These are phyloP conservation scores for Pardosa pseudoannulata DNA, from an alignment of 2,888 invertebrate species.

Conservation along the genomic window DNA sequence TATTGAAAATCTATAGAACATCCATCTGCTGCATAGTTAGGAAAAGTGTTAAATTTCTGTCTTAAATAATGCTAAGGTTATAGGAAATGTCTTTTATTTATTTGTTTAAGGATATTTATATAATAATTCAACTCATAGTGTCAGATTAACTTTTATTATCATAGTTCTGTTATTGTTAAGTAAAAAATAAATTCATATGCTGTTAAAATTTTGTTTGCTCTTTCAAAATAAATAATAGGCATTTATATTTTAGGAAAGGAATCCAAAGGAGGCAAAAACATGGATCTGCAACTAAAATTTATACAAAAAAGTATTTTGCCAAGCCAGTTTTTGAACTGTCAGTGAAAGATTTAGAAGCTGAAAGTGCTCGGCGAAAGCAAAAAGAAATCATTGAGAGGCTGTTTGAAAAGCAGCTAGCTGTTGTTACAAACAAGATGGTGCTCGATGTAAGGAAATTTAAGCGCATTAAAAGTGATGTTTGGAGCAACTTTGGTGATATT, in stretches of 20 bases:
- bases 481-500: slow-evolving; percentile 69
- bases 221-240: too few relatives aligned
- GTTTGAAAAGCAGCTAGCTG: slow-evolving; percentile 60
- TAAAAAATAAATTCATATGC: too few relatives aligned
- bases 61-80: too few relatives aligned
- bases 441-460: slow-evolving; percentile 70
- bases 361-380: slow-evolving; percentile 62
- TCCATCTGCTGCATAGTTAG: too few relatives aligned
- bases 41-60: too few relatives aligned
- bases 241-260: slow-evolving; percentile 30
- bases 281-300: slow-evolving; percentile 47
- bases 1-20: too few relatives aligned
- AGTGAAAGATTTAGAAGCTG: slow-evolving; percentile 61
- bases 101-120: too few relatives aligned
- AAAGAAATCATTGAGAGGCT: slow-evolving; percentile 63
- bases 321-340: slow-evolving; percentile 67
- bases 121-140: too few relatives aligned
- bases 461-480: slow-evolving; percentile 66
- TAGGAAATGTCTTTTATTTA: too few relatives aligned
- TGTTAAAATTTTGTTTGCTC: too few relatives aligned
- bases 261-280: slow-evolving; percentile 36
- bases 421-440: slow-evolving; percentile 67
- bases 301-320: slow-evolving; percentile 60
- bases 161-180: too few relatives aligned
- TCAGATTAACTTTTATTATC: too few relatives aligned